Conservation (phyloP, 2,113 vertebrate species). For the Sander vitreus region DNA sequence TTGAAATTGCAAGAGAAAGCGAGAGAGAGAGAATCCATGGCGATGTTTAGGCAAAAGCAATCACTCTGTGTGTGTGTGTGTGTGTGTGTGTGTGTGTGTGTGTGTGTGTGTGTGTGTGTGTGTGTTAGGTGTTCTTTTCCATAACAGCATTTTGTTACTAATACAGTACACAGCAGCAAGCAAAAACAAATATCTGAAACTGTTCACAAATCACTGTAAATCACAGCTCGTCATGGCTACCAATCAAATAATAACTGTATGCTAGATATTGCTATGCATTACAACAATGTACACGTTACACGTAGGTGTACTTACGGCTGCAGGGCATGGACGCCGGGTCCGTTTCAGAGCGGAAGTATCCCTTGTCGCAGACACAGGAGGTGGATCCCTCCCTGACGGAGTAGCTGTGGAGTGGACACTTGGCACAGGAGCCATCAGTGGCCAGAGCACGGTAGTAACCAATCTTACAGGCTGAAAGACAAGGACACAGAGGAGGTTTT, state of each 20-base stretch:
- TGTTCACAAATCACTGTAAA: not conserved
- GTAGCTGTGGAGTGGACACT: constrained; percentile 96
- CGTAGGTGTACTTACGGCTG: constrained; percentile 89
- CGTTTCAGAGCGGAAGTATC: constrained; percentile 92
- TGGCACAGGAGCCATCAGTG: constrained; percentile 90
- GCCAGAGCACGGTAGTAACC: constrained; percentile 96
- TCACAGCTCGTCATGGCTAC: not conserved
- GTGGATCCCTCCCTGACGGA: constrained; percentile 95
- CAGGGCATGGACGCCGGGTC: constrained; percentile 96
- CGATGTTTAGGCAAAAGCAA: constrained; percentile 6
- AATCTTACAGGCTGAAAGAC: constrained; percentile 92
- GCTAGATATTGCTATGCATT: not conserved
- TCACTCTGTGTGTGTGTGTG: constrained; percentile 10
- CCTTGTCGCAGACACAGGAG: constrained; percentile 94
- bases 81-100: constrained; percentile 11
- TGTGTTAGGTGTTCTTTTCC: not conserved
- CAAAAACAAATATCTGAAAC: not conserved
- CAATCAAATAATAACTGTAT: not conserved
- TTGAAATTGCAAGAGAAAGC: constrained; percentile 32
- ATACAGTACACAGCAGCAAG: not conserved
- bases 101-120: not conserved
- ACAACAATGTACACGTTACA: not conserved
- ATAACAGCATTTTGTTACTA: not conserved
- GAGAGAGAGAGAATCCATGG: constrained; percentile 12
- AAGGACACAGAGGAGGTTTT: constrained; percentile 13